These are phyloP conservation scores for Thereva unica DNA, from an alignment of 2,888 invertebrate genomes.

Conservation along the genomic window DNA sequence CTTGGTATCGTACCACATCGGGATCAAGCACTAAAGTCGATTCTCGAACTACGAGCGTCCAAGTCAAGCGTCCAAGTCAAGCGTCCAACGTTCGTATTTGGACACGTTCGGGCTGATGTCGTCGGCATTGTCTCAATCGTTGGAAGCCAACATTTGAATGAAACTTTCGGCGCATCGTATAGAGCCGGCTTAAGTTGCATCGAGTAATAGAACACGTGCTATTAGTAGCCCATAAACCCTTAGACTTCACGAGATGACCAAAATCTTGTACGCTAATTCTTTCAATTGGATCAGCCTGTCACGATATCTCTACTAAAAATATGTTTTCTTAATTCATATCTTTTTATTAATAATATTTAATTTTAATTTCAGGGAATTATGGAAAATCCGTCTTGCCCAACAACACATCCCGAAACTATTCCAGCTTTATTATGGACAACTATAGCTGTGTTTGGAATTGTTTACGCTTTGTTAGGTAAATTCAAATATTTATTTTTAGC, in stretches of 20 bases:
- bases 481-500: constrained; percentile 39
- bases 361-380: constrained; percentile 52
- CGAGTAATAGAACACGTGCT: too few species aligned
- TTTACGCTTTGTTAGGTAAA: constrained; percentile 83
- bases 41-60: too few species aligned
- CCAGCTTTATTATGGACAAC: constrained; percentile 57
- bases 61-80: too few species aligned
- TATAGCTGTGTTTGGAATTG: constrained; percentile 72
- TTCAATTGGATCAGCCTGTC: background rate
- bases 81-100: too few species aligned
- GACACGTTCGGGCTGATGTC: too few species aligned
- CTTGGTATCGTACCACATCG: too few species aligned
- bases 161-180: too few species aligned
- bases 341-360: background rate
- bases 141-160: too few species aligned
- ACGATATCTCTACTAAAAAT: background rate
- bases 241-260: background rate
- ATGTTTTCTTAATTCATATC: background rate
- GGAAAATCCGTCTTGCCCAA: constrained; percentile 56
- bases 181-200: too few species aligned
- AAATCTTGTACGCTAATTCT: background rate
- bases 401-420: constrained; percentile 55
- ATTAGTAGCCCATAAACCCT: too few species aligned
- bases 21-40: too few species aligned
- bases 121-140: too few species aligned